phyloP scores from a whole-genome alignment of 2,888 invertebrate genomes.

The Eilema griseolum region DNA sequence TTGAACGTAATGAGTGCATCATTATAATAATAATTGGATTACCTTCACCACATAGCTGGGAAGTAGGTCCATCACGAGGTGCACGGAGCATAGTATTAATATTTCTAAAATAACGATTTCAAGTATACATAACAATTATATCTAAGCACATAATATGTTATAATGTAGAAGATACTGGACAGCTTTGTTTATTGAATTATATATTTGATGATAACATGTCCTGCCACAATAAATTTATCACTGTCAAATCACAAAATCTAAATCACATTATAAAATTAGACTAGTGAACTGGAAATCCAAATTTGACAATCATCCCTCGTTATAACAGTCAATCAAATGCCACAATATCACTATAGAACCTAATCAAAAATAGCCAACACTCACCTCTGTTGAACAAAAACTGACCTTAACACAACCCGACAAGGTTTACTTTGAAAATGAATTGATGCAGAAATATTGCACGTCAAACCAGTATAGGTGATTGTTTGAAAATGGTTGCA shows the following conservation, averaged over 20 bases:
- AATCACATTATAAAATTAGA: slow-evolving; percentile 9
- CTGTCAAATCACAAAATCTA: not conserved
- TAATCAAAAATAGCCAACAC: slow-evolving; percentile 36
- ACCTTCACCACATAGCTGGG: slow-evolving; percentile 50
- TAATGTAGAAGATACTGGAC: not conserved
- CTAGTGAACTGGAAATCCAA: slow-evolving; percentile 26
- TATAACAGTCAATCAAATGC: slow-evolving; percentile 52
- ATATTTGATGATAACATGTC: not conserved
- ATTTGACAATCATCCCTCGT: slow-evolving; percentile 39
- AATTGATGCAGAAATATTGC: slow-evolving; percentile 53
- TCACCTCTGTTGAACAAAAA: slow-evolving; percentile 35
- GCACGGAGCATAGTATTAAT: slow-evolving; percentile 49
- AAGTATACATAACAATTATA: not conserved
- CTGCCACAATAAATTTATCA: not conserved
- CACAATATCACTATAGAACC: slow-evolving; percentile 34
- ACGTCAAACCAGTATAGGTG: slow-evolving; percentile 73
- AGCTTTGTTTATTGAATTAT: not conserved
- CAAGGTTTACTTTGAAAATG: slow-evolving; percentile 37
- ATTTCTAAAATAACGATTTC: slow-evolving; percentile 27
- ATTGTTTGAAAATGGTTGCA: slow-evolving; percentile 75
- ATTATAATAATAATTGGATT: slow-evolving; percentile 21
- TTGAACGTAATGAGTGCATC: too few species aligned
- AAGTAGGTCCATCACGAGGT: slow-evolving; percentile 43
- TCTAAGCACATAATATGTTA: not conserved
- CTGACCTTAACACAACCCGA: slow-evolving; percentile 30